phyloP scores from a whole-genome alignment of 2,797 vertebrate genomes.

The Garrulus glandarius region DNA sequence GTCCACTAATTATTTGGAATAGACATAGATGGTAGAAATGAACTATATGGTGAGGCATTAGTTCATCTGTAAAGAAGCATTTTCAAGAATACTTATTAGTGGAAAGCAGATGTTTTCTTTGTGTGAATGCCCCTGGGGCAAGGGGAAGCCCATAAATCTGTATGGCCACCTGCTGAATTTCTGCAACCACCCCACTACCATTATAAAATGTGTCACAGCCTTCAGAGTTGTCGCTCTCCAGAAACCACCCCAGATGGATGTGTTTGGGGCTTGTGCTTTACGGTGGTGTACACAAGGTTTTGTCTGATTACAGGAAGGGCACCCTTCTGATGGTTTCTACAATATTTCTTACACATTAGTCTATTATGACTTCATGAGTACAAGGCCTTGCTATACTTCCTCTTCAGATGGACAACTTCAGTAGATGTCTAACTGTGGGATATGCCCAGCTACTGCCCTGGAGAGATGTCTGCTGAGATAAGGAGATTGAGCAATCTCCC shows the following conservation, averaged over 20 bases:
- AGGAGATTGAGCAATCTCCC: too few species aligned
- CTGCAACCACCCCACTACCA: accelerated
- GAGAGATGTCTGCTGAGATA: too few species aligned
- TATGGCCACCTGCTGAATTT: neutral
- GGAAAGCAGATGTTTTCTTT: neutral
- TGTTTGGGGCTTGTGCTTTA: neutral
- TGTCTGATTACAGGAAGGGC: neutral
- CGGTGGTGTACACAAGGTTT: accelerated
- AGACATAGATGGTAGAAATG: neutral
- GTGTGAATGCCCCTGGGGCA: accelerated
- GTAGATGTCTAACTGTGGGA: neutral
- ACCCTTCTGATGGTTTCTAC: neutral
- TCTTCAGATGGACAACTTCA: neutral
- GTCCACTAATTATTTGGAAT: neutral
- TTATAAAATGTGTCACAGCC: neutral
- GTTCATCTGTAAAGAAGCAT: neutral
- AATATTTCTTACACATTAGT: neutral
- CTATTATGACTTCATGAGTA: neutral
- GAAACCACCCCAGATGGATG: neutral
- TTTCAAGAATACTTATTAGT: neutral
- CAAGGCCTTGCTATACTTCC: neutral
- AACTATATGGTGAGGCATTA: neutral
- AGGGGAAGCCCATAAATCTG: neutral
- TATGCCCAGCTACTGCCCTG: too few species aligned
- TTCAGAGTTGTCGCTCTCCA: neutral